Evolutionary conservation across 2,888 invertebrate genomes (phyloP).

Genomic region (Scaptodrosophila latifasciaeformis): DNA sequence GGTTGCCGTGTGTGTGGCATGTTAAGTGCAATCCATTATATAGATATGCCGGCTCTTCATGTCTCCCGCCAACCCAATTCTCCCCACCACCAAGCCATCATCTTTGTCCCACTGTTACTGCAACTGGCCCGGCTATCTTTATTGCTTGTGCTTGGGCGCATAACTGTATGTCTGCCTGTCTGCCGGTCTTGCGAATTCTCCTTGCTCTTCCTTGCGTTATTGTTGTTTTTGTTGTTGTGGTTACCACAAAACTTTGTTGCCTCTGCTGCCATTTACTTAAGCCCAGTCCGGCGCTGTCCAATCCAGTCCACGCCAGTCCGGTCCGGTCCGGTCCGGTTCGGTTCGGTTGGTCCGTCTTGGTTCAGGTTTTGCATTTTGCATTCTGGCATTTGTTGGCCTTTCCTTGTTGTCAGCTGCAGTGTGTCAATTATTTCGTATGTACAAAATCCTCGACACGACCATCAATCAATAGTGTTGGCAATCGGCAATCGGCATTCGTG

Average conservation of each 20-base stretch:
- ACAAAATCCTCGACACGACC: no score
- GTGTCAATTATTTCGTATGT: constrained; percentile 2
- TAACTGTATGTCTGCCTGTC: not conserved
- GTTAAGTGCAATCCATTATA: constrained; percentile 69
- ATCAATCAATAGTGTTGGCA: no score
- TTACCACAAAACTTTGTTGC: constrained; percentile 1
- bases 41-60: constrained; percentile 32
- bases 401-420: not conserved
- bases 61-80: not conserved
- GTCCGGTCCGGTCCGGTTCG: no score
- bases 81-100: not conserved
- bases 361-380: no score
- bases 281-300: no score
- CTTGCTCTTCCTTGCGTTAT: not conserved
- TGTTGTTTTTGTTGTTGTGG: not conserved
- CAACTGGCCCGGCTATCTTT: not conserved
- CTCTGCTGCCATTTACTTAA: not conserved
- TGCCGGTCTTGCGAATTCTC: no score
- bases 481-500: no score
- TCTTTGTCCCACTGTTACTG: not conserved
- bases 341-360: no score
- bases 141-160: not conserved
- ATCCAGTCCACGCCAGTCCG: no score
- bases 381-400: no score
- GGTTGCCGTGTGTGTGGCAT: constrained; percentile 56